Evolutionary conservation across 2,113 vertebrate species (phyloP).

Genomic region (Apeltes quadracus): DNA sequence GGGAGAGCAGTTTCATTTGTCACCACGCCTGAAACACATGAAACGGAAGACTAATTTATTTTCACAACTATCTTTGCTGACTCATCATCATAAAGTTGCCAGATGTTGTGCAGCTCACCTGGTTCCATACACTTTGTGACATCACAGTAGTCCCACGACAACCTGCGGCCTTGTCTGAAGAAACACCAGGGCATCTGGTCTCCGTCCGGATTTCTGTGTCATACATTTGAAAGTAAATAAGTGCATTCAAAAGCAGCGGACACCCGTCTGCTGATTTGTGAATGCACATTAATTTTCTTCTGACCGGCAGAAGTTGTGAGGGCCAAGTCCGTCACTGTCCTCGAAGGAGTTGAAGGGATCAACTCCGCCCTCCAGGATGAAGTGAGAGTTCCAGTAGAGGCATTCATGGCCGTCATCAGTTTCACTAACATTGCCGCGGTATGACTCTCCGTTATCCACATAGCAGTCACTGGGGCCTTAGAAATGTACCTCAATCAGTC

Average conservation of each 20-base stretch:
- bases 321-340: constrained; percentile 69
- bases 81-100: not conserved
- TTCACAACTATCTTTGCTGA: not conserved
- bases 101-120: constrained; percentile 38
- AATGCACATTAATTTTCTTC: not conserved
- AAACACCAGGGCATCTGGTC: constrained; percentile 82
- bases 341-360: constrained; percentile 64
- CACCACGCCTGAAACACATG: constrained; percentile 39
- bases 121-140: constrained; percentile 65
- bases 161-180: constrained; percentile 46
- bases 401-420: constrained; percentile 75
- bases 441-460: constrained; percentile 75
- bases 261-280: not conserved
- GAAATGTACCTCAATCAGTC: not conserved
- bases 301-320: constrained; percentile 83
- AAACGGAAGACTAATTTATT: not conserved
- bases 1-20: constrained; percentile 8
- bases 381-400: constrained; percentile 82
- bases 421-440: constrained; percentile 76
- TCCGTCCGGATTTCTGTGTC: constrained; percentile 79
- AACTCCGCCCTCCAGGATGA: constrained; percentile 59
- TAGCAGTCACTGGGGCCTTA: constrained; percentile 78
- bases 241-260: not conserved
- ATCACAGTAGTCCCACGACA: constrained; percentile 79
- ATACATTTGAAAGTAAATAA: constrained; percentile 6